Evolutionary conservation across 1,140 invertebrate species (phyloP).

Genomic region (Cyphomyrmex costatus): DNA sequence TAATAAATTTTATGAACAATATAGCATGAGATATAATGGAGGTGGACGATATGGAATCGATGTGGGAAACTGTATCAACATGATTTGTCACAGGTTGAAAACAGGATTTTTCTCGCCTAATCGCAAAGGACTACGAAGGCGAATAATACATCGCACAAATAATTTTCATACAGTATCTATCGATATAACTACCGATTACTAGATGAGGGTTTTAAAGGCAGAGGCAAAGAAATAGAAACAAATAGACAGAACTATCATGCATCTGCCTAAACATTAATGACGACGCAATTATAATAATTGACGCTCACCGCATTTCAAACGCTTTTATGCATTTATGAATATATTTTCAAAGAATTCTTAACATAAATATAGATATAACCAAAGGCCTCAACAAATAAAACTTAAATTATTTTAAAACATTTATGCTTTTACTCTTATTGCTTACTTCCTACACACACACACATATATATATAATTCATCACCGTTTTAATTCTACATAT

Average conservation of each 20-base stretch:
- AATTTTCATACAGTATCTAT: conserved; percentile 65
- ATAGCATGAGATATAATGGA: not conserved
- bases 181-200: conserved; percentile 77
- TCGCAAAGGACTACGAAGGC: conserved; percentile 36
- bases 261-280: conserved; percentile 77
- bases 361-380: not conserved
- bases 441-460: not conserved
- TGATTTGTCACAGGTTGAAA: not conserved
- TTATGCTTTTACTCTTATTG: not conserved
- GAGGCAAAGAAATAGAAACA: conserved; percentile 76
- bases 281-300: conserved; percentile 64
- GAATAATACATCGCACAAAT: conserved; percentile 62
- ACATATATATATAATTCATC: conserved; percentile 18
- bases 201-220: conserved; percentile 73
- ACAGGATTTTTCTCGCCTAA: conserved; percentile 16
- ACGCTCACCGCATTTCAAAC: conserved; percentile 61
- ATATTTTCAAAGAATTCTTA: conserved; percentile 3
- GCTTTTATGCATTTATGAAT: not conserved
- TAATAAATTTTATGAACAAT: not conserved
- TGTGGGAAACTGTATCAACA: not conserved
- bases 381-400: conserved; percentile 2
- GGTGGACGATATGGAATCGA: conserved; percentile 7
- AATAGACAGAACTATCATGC: conserved; percentile 78
- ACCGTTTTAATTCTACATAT: not conserved
- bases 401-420: conserved; percentile 21